A percentile compares a stretch with the other conserved stretches of the same genome.
Conservation (phyloP, 2,888 invertebrate genomes). For the Melipona bicolor region DNA sequence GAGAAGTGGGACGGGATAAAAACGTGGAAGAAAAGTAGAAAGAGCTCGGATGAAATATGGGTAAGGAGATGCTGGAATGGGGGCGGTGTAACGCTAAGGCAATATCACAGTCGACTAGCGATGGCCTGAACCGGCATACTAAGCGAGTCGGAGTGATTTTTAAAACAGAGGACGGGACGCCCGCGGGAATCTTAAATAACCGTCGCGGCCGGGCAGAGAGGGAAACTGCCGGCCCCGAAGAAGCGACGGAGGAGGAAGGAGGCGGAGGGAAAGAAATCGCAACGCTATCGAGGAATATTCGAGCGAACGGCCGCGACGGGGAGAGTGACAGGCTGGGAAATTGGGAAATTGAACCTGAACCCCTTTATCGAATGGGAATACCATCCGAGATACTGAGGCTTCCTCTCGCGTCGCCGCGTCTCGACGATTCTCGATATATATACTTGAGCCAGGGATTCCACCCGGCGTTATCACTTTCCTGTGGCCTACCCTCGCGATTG, state of each 20-base stretch:
- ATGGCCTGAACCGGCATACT: slow-evolving; percentile 77
- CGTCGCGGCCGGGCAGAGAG: slow-evolving; percentile 44
- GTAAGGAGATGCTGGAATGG: slow-evolving; percentile 33
- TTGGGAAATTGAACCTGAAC: slow-evolving; percentile 80
- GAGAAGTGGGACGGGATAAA: background rate
- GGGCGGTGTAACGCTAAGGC: slow-evolving; percentile 70
- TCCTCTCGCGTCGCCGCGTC: slow-evolving; percentile 9
- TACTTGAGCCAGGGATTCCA: slow-evolving; percentile 13
- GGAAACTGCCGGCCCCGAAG: background rate
- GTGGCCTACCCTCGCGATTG: too few relatives aligned
- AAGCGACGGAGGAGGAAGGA: too few relatives aligned
- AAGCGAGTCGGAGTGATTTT: slow-evolving; percentile 79
- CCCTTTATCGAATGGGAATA: background rate
- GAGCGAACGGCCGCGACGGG: slow-evolving; percentile 69
- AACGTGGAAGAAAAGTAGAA: slow-evolving; percentile 10
- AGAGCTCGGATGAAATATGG: slow-evolving; percentile 55
- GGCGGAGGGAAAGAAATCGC: slow-evolving; percentile 31
- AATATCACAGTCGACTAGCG: slow-evolving; percentile 82
- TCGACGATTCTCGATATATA: slow-evolving; percentile 3
- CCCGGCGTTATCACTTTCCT: background rate
- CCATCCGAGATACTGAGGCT: slow-evolving; percentile 1
- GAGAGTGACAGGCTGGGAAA: slow-evolving; percentile 81
- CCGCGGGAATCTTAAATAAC: slow-evolving; percentile 80
- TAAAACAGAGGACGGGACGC: slow-evolving; percentile 78
- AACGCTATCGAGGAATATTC: slow-evolving; percentile 73